Evolutionary conservation across 2,113 vertebrate species (phyloP).

Genomic region (Rhynchopsitta pachyrhyncha): DNA sequence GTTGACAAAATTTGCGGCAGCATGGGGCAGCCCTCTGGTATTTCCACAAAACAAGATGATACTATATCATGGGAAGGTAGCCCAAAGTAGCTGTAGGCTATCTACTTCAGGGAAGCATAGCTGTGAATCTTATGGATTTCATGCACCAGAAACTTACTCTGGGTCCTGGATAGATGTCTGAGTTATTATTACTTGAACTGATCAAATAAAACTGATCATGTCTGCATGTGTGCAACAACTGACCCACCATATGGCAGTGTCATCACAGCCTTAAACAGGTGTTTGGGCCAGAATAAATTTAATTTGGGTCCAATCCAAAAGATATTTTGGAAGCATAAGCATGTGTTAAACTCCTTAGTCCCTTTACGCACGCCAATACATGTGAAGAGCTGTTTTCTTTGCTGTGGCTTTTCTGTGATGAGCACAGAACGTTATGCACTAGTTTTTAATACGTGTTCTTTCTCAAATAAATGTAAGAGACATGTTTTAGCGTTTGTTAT

Average conservation of each 20-base stretch:
- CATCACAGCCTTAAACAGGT: constrained; percentile 43
- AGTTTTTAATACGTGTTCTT: background rate
- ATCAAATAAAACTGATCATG: background rate
- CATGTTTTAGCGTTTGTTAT: background rate
- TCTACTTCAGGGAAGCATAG: background rate
- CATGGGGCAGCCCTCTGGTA: background rate
- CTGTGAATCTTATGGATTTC: background rate
- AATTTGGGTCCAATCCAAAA: constrained; percentile 44
- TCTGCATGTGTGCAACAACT: background rate
- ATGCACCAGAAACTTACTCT: background rate
- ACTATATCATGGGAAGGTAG: background rate
- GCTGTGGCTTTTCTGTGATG: background rate
- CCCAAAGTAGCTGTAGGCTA: background rate
- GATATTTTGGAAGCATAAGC: constrained; percentile 1
- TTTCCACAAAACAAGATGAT: background rate
- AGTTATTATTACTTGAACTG: background rate
- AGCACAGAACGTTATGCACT: background rate
- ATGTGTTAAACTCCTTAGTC: background rate
- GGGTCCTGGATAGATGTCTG: background rate
- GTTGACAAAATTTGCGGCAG: background rate
- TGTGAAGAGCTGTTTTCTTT: background rate
- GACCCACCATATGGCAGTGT: constrained; percentile 49
- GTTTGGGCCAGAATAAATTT: constrained; percentile 21
- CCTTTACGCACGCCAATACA: background rate
- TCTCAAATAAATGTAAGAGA: background rate